Evolutionary conservation across 1,140 invertebrate genomes (phyloP).

Genomic region (Lepidurus apus): DNA sequence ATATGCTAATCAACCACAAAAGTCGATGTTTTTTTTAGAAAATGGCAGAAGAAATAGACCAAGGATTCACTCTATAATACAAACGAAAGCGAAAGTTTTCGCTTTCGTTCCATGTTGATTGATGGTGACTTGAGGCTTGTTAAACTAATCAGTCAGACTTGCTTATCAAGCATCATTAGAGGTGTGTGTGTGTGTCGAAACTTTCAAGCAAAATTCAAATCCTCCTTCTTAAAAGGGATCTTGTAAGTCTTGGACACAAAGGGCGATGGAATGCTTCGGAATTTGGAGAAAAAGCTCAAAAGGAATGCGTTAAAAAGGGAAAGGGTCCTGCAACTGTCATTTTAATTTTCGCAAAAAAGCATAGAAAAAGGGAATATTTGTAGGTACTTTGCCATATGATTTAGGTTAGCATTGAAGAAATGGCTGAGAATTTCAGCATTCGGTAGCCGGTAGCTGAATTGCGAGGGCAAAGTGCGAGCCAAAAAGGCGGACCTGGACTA

Average conservation of each 20-base stretch:
- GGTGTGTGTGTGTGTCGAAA: constrained; percentile 13
- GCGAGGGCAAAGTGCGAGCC: not conserved
- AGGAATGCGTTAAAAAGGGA: too few relatives aligned
- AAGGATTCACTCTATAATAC: not conserved
- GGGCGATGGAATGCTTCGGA: too few relatives aligned
- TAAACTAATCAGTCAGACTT: not conserved
- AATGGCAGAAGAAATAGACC: not conserved
- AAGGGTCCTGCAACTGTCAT: too few relatives aligned
- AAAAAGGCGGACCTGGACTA: not conserved
- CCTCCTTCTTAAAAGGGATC: too few relatives aligned
- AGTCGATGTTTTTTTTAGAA: not conserved
- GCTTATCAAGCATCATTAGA: constrained; percentile 19
- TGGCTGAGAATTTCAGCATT: not conserved
- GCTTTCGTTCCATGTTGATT: not conserved
- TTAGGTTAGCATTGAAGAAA: not conserved
- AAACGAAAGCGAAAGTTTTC: not conserved
- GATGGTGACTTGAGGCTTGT: not conserved
- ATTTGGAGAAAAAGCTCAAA: too few relatives aligned
- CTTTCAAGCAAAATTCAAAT: too few relatives aligned
- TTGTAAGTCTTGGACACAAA: too few relatives aligned
- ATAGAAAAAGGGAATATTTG: too few relatives aligned
- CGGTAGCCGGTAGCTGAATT: not conserved
- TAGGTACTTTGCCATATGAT: too few relatives aligned
- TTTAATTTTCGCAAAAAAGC: too few relatives aligned
- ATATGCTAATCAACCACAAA: not conserved